Percentiles rank a stretch among this genome's conserved stretches.
phyloP scores from a whole-genome alignment of 2,113 vertebrate species.

The Daphoenositta chrysoptera region DNA sequence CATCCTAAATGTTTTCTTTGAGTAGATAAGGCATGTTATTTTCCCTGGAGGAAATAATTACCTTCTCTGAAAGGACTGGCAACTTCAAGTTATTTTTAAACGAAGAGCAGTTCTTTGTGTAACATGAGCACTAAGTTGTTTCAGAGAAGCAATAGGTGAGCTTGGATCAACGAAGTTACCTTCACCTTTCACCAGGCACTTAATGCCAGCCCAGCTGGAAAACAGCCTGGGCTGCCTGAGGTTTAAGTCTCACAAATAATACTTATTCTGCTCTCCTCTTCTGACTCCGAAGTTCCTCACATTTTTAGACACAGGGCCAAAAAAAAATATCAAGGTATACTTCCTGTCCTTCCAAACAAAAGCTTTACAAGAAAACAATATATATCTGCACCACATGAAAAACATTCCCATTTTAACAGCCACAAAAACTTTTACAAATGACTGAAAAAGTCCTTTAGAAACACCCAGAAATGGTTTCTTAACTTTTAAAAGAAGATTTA shows the following conservation, averaged over 20 bases:
- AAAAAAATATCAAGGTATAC: not conserved
- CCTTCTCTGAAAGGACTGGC: slow-evolving; percentile 20
- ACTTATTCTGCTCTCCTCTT: not conserved
- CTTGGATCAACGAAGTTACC: not conserved
- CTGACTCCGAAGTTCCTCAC: not conserved
- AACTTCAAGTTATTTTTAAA: slow-evolving; percentile 45
- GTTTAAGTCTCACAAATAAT: not conserved
- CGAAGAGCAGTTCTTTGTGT: slow-evolving; percentile 5
- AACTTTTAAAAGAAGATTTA: not conserved
- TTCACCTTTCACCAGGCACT: not conserved
- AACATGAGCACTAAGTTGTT: not conserved
- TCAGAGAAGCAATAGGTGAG: not conserved
- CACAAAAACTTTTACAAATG: not conserved
- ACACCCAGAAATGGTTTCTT: not conserved
- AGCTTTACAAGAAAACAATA: not conserved
- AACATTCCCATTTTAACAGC: not conserved
- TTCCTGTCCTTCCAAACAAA: not conserved
- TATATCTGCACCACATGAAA: not conserved
- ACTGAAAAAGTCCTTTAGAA: not conserved
- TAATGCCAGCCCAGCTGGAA: not conserved
- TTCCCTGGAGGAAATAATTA: slow-evolving; percentile 29
- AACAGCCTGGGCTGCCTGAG: not conserved
- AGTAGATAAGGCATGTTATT: slow-evolving; percentile 50
- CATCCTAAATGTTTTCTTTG: slow-evolving; percentile 51
- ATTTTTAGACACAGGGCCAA: not conserved